Evolutionary conservation across 2,888 invertebrate genomes (phyloP).

Genomic region (Heliothis peltigera): DNA sequence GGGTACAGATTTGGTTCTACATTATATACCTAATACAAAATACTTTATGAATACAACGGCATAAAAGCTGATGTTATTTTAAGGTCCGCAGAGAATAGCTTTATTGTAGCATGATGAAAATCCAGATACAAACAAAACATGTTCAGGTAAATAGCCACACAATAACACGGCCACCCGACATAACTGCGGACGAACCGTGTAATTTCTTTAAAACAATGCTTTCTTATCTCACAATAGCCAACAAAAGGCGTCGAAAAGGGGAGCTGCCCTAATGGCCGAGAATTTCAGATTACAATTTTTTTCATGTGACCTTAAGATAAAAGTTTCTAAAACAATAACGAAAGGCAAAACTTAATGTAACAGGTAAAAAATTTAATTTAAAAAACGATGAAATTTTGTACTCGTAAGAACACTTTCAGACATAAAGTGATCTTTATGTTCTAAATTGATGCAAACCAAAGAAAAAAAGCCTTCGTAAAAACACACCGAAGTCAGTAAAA

Average conservation of each 20-base stretch:
- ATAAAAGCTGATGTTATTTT: not conserved
- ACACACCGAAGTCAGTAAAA: slow-evolving; percentile 66
- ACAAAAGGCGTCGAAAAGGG: slow-evolving; percentile 69
- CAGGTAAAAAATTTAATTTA: slow-evolving; percentile 55
- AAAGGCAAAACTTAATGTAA: slow-evolving; percentile 58
- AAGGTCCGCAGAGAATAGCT: not conserved
- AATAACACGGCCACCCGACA: slow-evolving; percentile 60
- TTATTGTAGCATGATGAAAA: slow-evolving; percentile 23
- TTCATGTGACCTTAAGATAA: slow-evolving; percentile 68
- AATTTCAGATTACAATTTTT: slow-evolving; percentile 72
- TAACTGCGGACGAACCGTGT: slow-evolving; percentile 62
- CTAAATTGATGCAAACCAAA: slow-evolving; percentile 45
- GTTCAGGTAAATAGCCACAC: slow-evolving; percentile 24
- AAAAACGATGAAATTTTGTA: slow-evolving; percentile 58
- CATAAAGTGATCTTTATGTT: slow-evolving; percentile 40
- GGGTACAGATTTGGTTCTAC: not conserved
- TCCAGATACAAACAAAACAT: slow-evolving; percentile 19
- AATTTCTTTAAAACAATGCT: slow-evolving; percentile 71
- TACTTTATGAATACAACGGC: not conserved
- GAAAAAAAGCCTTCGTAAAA: slow-evolving; percentile 57
- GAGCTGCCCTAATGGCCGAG: slow-evolving; percentile 67
- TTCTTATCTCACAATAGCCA: slow-evolving; percentile 69
- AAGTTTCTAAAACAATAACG: slow-evolving; percentile 58
- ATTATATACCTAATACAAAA: not conserved
- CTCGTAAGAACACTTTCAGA: slow-evolving; percentile 37